Conservation (phyloP, 2,113 vertebrate genomes). For the Galemys pyrenaicus region DNA sequence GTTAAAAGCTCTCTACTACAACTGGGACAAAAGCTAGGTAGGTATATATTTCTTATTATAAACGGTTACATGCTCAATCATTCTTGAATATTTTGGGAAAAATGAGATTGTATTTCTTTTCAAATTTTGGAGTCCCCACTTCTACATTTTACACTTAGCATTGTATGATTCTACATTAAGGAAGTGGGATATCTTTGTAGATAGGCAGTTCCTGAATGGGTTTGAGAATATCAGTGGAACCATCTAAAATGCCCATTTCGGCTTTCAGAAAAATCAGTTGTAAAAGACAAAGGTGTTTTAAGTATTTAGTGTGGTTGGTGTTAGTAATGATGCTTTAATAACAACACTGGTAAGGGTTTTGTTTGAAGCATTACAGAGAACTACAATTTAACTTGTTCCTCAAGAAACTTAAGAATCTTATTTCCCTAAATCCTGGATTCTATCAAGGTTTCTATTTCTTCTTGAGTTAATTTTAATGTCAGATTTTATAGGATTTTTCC, state of each 20-base stretch:
- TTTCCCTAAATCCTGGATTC: not conserved
- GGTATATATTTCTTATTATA: too few species aligned
- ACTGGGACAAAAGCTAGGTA: too few species aligned
- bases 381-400: not conserved
- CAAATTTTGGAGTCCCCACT: not conserved
- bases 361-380: not conserved
- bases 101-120: not conserved
- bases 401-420: not conserved
- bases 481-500: not conserved
- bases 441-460: not conserved
- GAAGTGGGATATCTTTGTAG: not conserved
- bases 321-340: not conserved
- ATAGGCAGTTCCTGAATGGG: not conserved
- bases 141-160: not conserved
- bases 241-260: not conserved
- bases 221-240: not conserved
- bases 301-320: not conserved
- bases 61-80: not conserved
- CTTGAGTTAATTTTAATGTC: not conserved
- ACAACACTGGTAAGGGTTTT: not conserved
- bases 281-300: not conserved
- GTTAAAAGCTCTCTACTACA: too few species aligned
- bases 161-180: not conserved
- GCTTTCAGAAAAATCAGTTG: not conserved
- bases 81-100: not conserved